Evolutionary conservation across 2,797 vertebrate species (phyloP).

Genomic region (Eulemur coronatus): DNA sequence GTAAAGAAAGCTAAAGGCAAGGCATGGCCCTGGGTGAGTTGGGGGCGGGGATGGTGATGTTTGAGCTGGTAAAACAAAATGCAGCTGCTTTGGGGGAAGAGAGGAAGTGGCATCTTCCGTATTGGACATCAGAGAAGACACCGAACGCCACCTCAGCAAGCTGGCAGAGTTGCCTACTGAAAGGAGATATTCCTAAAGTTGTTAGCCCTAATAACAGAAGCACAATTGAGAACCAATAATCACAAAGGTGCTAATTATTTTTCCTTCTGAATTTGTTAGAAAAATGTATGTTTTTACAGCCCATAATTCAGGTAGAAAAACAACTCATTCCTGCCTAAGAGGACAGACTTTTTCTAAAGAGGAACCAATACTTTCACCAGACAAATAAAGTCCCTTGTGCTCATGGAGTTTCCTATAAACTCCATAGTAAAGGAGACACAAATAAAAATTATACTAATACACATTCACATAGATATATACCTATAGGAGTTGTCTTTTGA

Average conservation of each 20-base stretch:
- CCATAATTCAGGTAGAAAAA: not conserved
- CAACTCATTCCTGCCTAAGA: not conserved
- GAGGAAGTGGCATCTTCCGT: not conserved
- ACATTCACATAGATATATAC: not conserved
- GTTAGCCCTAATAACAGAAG: not conserved
- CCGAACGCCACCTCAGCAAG: fast-evolving
- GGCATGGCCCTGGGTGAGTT: too few species aligned
- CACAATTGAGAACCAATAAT: not conserved
- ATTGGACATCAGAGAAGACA: not conserved
- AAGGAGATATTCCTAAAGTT: not conserved
- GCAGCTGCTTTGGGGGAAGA: not conserved
- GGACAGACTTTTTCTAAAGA: not conserved
- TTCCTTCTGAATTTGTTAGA: not conserved
- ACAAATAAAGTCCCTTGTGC: not conserved
- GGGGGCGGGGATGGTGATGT: not conserved
- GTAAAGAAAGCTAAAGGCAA: not conserved
- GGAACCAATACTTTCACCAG: not conserved
- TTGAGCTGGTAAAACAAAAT: not conserved
- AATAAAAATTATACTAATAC: not conserved
- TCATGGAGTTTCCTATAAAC: not conserved
- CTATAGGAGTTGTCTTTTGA: not conserved
- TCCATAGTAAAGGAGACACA: not conserved
- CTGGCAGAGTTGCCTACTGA: not conserved
- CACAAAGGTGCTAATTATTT: not conserved
- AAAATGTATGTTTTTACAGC: not conserved